Evolutionary conservation across 2,888 invertebrate genomes (phyloP).

Genomic region (Phytoseiulus persimilis): DNA sequence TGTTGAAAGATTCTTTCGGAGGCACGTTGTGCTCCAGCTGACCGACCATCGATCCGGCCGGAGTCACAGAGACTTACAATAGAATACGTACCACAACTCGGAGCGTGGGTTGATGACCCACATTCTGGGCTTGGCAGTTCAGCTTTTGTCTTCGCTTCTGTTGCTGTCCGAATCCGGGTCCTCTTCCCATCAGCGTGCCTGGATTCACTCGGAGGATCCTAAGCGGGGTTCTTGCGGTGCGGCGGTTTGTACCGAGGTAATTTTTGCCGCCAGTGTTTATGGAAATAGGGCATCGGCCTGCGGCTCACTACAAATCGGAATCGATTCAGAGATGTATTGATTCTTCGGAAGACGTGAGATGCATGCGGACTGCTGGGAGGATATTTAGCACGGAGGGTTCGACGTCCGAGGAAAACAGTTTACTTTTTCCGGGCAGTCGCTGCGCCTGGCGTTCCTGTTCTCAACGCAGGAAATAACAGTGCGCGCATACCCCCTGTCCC

Average conservation of each 20-base stretch:
- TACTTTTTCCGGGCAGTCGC: neutral
- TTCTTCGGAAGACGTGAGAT: neutral
- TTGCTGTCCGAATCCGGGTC: no score
- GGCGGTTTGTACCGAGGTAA: neutral
- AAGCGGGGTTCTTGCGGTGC: neutral
- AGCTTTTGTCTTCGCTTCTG: no score
- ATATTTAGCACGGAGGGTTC: neutral
- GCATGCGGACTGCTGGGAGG: neutral
- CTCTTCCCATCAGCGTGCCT: no score
- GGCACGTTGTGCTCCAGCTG: constrained; percentile 5
- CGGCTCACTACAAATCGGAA: neutral
- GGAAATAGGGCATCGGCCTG: neutral
- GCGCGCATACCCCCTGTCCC: neutral
- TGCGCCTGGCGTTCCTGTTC: neutral
- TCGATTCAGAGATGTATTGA: neutral
- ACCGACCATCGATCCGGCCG: neutral
- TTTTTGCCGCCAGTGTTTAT: neutral
- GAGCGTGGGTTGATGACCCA: neutral
- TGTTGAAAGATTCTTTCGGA: neutral
- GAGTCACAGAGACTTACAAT: neutral
- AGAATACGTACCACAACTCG: neutral
- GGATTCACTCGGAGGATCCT: neutral
- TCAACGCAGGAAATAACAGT: neutral
- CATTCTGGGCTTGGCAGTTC: neutral
- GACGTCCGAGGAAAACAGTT: neutral